Evolutionary conservation across 37 sponge, comb jelly and placozoan genomes (phyloP), one percentile per base, ranked within the genome.

Genomic region (Cladorhizidae sp.): DNA sequence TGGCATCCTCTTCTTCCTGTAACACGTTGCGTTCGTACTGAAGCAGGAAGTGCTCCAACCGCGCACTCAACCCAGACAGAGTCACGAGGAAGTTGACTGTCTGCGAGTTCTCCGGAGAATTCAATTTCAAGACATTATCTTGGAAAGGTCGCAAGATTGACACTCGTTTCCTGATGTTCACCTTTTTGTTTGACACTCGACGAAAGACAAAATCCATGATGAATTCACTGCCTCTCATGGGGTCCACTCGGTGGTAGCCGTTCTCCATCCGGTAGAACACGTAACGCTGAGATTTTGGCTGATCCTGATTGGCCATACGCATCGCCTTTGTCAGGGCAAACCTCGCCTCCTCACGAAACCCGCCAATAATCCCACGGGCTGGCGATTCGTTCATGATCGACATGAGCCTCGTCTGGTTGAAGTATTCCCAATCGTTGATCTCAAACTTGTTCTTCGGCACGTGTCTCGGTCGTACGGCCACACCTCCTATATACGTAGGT

Each of bases 381-480:
- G 92, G 92, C 1, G 79, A 83, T 77, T 86, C 84, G 41, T 78
- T 42, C 50, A 58, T 49, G 28, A 85, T 79, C 0, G 75, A 50
- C 92, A 91, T 83, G 18, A 91, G 56, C 45, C 83, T 55, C 0
- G 92, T 83, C 76, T 91, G 92, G 40, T 88, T 92, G 64, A 92
- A 92, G 49, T 88, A 92, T 26, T 88, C 89, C 93, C 93, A 92
- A 42, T 35, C 49, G 23, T 73, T 71, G 0, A 88, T 28, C 38
- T 92, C 93, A 64, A 78, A 85, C 37, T 73, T 76, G 54, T 81
- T 80, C 62, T 76, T 80, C 26, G 92, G 88, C 8, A 73, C 40
- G 35, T 79, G 64, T 50, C 70, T 26, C 2, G 80, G 77, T 15
- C 75, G 64, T 3, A 81, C 33, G 40, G 57, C 62, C 21, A 84